Base-by-base conservation (phyloP, 1,140 invertebrate genomes). In the Aradophagus sp. region DNA sequence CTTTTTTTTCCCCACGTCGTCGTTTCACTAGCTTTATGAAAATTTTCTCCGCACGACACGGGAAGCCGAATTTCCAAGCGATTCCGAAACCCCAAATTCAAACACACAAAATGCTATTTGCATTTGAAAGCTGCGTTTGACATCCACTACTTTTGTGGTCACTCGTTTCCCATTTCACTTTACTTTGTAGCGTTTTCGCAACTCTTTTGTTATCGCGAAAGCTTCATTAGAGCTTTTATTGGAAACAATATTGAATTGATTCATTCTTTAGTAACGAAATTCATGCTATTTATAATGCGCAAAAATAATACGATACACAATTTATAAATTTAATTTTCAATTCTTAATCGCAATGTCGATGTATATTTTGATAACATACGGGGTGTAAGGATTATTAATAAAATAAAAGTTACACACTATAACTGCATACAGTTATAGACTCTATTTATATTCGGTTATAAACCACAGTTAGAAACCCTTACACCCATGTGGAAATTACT, bases 61-160 rank as follows among this genome's bases (percentile, higher is more conserved):
- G 38, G 38, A 5, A 38, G 48, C 41, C 26, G 39, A 39, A 59
- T 53, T 53, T 36, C n/a, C 63, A 68, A 68, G 53, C 31, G 39
- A 58, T 50, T 50, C 44, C 2, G 16, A 48, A 66, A 56, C 50
- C 47, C 23, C 47, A 47, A 19, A 12, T 42, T 59, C 53, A 44
- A 44, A 19, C 41, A 50, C 34, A 42, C 31, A 47, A 45, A 52
- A 52, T 45, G 52, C 38, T 68, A 68, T 68, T 68, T 68, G 53
- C 63, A 68, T 68, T 53, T 59, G 53, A 68, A 68, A 68, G 65
- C 55, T 68, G 48, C 47, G 35, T 61, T 61, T 61, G 48, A 61
- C 53, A 55, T 41, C 35, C 55, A 55, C 42, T 13, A 12, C 26
- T 32, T 45, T 55, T 27, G 34, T 48, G 8, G 32, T 41, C 55